Evolutionary conservation across 1,140 invertebrate genomes (phyloP), one percentile per base, ranked within the genome.

Genomic region (Leucophenga varia): DNA sequence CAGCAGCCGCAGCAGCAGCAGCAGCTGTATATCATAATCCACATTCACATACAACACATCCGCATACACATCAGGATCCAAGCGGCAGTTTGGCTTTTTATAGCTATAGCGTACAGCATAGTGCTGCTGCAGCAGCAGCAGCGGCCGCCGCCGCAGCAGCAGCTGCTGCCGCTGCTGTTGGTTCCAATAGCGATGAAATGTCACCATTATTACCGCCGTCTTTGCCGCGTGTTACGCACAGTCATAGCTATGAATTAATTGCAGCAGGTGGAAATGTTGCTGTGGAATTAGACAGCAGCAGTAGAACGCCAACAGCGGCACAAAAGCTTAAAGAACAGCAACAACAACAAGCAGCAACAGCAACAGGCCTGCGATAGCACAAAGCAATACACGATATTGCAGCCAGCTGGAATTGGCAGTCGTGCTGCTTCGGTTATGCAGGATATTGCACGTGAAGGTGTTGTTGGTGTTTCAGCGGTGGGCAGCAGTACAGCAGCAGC

Each of bases 311-410:
- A 39, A 48, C 42, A 22, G 28, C 32, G 17, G 6, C 21, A 37
- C 35, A 37, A 46, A 16, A 34, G 50, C 42, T n/a, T 31, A 3
- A 45, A 38, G 43, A 38, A 39, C 25, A 28, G 51, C 38, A 25
- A 34, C 43, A 21, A 17, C 7, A 7, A 8, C 28, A 12, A 30
- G 28, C 28, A 12, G 28, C 20, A 19, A 4, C 38, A 28, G 12
- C 22, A 22, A 12, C 38, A 28, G 20, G 8, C 13, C 16, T 19
- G 8, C 18, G 52, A 60, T 47, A 52, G 56, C 78, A 77, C 49
- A 82, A 83, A 90, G 74, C 88, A 91, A 59, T 91, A 91, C 59
- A 91, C 89, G 12, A 89, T 90, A 39, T 77, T 91, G 13, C 89
- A 91, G 64, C 89, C 89, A 1, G 88, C 89, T 7, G 85, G 84